Evolutionary conservation across 2,888 invertebrate species (phyloP).

Genomic region (Philereme vetulata): DNA sequence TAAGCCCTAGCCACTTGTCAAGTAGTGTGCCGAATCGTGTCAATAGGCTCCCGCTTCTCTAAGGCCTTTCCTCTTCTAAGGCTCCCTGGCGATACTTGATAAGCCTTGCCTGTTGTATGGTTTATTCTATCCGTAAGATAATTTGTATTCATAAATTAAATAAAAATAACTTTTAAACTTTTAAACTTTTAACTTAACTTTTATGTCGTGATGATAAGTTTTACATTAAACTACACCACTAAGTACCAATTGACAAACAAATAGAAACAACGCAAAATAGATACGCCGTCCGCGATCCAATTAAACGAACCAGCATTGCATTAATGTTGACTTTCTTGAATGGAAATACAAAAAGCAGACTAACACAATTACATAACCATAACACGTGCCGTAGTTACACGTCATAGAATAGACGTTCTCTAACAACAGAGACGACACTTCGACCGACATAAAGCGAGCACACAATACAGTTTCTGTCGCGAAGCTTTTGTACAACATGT

Average conservation of each 20-base stretch:
- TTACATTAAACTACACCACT: too few species aligned
- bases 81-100: constrained; percentile 32
- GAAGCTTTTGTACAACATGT: constrained; percentile 67
- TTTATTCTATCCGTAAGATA: too few species aligned
- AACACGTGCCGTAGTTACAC: constrained; percentile 45
- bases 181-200: too few species aligned
- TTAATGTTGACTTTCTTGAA: neutral
- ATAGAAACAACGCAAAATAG: too few species aligned
- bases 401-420: constrained; percentile 61
- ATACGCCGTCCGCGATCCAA: too few species aligned
- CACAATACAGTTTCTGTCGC: constrained; percentile 75
- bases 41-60: constrained; percentile 17
- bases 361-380: constrained; percentile 3
- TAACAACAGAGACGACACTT: constrained; percentile 56
- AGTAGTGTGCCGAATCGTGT: constrained; percentile 31
- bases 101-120: constrained; percentile 20
- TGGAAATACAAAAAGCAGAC: neutral
- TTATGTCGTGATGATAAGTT: too few species aligned
- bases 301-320: too few species aligned
- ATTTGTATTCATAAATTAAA: too few species aligned
- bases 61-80: constrained; percentile 16
- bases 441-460: constrained; percentile 62
- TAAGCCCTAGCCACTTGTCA: constrained; percentile 13
- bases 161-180: too few species aligned
- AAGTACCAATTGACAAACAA: too few species aligned